Conservation (phyloP, 2,113 vertebrate genomes). For the cat (Felis catus) region F.catus_Fca126_mat1.0 CM031420.1:88674001-88674500, state of each 20-base stretch:
- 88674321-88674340: constrained; percentile 53
- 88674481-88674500: neutral
- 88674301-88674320: neutral
- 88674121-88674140: neutral
- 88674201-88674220: constrained; percentile 1
- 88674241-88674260: constrained; percentile 23
- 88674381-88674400: constrained; percentile 55
- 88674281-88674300: neutral
- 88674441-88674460: constrained; percentile 4
- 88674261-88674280: constrained; percentile 48
- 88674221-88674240: constrained; percentile 13
- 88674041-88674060: neutral
- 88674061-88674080: neutral
- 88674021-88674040: neutral
- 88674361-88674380: constrained; percentile 35
- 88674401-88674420: constrained; percentile 11
- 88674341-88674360: constrained; percentile 45
- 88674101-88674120: neutral
- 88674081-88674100: neutral
- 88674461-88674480: constrained; percentile 48
- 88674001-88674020: neutral
- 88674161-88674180: neutral
- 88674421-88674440: constrained; percentile 50
- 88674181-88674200: neutral
- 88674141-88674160: neutral